These are phyloP conservation scores for Mythimna albipuncta DNA, from an alignment of 2,888 invertebrate species.

Conservation along the genomic window DNA sequence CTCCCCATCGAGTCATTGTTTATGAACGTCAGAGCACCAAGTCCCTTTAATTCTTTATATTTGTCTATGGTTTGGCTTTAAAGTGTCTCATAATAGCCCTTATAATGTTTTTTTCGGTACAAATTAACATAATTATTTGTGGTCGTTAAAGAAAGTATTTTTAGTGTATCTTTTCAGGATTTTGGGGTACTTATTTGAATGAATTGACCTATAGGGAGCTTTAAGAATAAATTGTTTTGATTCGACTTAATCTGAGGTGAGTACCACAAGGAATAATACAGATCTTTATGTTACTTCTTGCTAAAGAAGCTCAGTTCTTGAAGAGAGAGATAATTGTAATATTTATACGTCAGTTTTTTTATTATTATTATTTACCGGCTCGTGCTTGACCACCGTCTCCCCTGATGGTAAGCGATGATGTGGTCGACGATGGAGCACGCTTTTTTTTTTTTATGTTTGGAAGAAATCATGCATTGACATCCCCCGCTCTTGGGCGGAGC, in stretches of 20 bases:
- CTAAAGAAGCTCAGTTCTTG: neutral
- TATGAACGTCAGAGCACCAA: conserved; percentile 37
- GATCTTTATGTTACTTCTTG: neutral
- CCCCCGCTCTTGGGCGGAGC: too few species aligned
- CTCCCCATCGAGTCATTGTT: conserved; percentile 52
- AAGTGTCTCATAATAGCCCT: conserved; percentile 36
- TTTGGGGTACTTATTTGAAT: conserved; percentile 8
- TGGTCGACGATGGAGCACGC: too few species aligned
- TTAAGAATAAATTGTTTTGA: conserved; percentile 26
- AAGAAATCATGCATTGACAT: too few species aligned
- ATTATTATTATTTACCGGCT: too few species aligned
- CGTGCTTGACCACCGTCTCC: too few species aligned
- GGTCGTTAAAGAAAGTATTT: conserved; percentile 31
- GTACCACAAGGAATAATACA: neutral
- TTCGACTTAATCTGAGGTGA: neutral
- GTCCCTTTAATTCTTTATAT: conserved; percentile 36
- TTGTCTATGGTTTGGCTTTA: conserved; percentile 34
- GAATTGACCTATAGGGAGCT: conserved; percentile 32
- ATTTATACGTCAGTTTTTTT: too few species aligned
- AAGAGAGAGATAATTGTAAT: neutral
- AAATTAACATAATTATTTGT: conserved; percentile 56
- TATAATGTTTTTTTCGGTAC: conserved; percentile 37
- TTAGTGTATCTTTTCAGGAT: conserved; percentile 19
- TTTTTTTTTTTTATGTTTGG: too few species aligned
- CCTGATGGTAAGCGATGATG: too few species aligned